Conservation (phyloP, 2,888 invertebrate genomes). For the Napeogenes inachia region DNA sequence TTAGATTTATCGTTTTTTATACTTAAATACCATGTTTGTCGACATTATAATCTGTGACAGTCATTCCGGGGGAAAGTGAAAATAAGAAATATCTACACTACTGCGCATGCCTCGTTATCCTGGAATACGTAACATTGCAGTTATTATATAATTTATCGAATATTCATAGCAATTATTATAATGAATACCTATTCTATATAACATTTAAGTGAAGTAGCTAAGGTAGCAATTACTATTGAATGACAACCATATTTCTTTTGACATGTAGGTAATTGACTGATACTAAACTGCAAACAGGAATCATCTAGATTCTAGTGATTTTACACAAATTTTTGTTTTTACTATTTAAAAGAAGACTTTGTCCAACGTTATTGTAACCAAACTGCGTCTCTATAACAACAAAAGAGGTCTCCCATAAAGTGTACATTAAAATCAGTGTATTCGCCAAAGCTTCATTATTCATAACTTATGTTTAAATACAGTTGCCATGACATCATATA, state of each 20-base stretch:
- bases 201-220: background rate
- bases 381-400: background rate
- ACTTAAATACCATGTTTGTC: too few species aligned
- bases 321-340: too few species aligned
- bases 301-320: too few species aligned
- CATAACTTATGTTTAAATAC: conserved; percentile 14
- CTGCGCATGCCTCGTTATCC: conserved; percentile 14
- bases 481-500: conserved; percentile 67
- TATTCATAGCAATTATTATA: background rate
- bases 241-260: too few species aligned
- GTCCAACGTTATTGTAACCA: too few species aligned
- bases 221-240: too few species aligned
- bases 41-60: too few species aligned
- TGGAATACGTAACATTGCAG: conserved; percentile 2
- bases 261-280: too few species aligned
- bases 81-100: conserved; percentile 10
- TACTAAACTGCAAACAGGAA: too few species aligned
- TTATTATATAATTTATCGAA: background rate
- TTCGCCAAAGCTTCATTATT: background rate
- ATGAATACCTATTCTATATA: too few species aligned
- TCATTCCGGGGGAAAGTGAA: background rate
- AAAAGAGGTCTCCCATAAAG: background rate
- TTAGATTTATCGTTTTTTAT: too few species aligned
- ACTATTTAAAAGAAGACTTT: too few species aligned
- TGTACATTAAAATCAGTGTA: background rate